Conservation (phyloP, 2,888 invertebrate species). For the Agrotis segetum region DNA sequence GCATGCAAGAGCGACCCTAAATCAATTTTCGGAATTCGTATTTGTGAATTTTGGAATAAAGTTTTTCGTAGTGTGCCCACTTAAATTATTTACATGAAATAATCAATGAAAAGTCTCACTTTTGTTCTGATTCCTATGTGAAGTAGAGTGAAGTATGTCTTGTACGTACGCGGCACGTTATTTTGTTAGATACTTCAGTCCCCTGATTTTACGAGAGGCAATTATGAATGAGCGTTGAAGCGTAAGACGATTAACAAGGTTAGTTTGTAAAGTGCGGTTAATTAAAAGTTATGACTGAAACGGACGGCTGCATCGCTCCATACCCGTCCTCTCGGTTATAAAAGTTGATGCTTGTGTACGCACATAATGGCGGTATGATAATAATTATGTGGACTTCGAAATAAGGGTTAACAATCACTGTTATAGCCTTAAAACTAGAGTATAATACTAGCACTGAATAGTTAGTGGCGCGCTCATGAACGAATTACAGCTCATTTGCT, state of each 20-base stretch:
- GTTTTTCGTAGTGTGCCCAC: no score
- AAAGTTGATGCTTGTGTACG: constrained; percentile 34
- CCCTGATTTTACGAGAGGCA: constrained; percentile 50
- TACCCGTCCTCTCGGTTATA: constrained; percentile 39
- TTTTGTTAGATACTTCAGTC: constrained; percentile 13
- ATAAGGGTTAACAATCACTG: constrained; percentile 22
- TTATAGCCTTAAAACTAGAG: constrained; percentile 12
- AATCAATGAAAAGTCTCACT: neutral
- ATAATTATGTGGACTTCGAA: constrained; percentile 10
- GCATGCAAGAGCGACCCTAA: no score
- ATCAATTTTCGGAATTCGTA: no score
- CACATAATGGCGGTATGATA: constrained; percentile 28
- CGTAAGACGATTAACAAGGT: constrained; percentile 78
- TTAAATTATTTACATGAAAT: neutral
- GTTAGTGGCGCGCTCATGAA: constrained; percentile 4
- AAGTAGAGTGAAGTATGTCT: neutral
- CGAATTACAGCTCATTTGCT: constrained; percentile 35
- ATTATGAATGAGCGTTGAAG: constrained; percentile 70
- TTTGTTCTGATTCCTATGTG: neutral
- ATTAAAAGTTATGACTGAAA: constrained; percentile 80
- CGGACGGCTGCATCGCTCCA: constrained; percentile 66
- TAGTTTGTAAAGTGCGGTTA: constrained; percentile 81
- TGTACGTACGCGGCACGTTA: neutral
- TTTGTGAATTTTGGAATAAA: no score
- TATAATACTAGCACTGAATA: constrained; percentile 14